A percentile compares a stretch with the other conserved stretches of the same genome.
These are phyloP conservation scores for Platygyra sinensis DNA, from an alignment of 64 coral and sea anemone species.

Conservation along the genomic window DNA sequence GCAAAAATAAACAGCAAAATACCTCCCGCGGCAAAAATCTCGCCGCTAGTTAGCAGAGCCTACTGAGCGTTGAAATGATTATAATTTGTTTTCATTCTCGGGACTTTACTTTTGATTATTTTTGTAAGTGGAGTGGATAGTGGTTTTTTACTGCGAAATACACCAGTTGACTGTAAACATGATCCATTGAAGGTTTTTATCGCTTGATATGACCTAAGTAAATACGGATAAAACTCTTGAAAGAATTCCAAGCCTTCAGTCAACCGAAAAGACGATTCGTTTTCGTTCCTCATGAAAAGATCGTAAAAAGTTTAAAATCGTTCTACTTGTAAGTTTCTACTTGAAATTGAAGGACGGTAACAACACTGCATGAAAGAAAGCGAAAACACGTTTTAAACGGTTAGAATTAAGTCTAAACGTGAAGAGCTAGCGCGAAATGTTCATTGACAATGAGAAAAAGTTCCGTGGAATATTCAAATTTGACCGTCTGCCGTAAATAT, in stretches of 20 bases:
- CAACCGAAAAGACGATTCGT: neutral
- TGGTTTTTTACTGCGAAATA: neutral
- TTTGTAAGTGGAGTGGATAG: neutral
- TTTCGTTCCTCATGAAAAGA: neutral
- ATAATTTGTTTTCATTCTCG: neutral
- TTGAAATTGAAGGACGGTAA: neutral
- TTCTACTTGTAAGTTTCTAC: neutral
- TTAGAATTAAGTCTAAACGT: too few relatives aligned
- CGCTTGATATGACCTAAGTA: neutral
- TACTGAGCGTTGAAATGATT: neutral
- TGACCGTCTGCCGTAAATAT: neutral
- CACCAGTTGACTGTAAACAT: neutral
- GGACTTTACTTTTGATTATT: neutral
- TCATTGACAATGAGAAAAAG: too few relatives aligned
- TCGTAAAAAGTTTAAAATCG: neutral
- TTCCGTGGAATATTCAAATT: too few relatives aligned
- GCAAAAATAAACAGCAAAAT: neutral
- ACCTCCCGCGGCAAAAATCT: conserved; percentile 22
- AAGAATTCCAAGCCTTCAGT: neutral
- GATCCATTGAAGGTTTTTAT: neutral
- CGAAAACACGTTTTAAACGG: too few relatives aligned
- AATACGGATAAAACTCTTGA: neutral
- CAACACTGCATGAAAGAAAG: too few relatives aligned
- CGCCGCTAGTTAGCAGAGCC: neutral
- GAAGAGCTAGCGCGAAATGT: too few relatives aligned